Conservation (phyloP, 1,140 invertebrate genomes). For the Ostrea edulis region DNA sequence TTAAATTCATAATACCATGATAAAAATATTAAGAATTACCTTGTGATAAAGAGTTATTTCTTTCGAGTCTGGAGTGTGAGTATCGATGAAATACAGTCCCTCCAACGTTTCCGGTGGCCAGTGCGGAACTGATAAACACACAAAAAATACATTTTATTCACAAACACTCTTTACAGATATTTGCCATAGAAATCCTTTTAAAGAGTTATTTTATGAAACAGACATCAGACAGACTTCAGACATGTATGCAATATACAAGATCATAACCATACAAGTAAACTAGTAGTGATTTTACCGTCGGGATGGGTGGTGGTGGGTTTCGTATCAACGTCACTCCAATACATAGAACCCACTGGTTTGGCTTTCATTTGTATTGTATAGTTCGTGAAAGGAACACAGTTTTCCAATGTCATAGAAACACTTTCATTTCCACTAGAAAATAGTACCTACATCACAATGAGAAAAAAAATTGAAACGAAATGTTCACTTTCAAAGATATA, state of each 20-base stretch:
- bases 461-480: no score
- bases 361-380: background rate
- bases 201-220: background rate
- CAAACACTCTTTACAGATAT: background rate
- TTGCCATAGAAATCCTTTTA: background rate
- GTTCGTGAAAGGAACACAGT: slow-evolving; percentile 12
- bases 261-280: background rate
- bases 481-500: no score
- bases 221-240: background rate
- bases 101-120: background rate
- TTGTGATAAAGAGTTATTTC: background rate
- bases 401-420: background rate
- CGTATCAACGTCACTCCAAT: background rate
- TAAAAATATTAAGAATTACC: background rate
- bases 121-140: background rate
- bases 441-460: background rate
- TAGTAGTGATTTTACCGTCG: background rate
- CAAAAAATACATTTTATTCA: background rate
- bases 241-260: background rate
- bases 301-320: background rate
- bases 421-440: background rate
- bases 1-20: background rate
- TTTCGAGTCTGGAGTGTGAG: background rate
- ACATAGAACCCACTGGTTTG: background rate
- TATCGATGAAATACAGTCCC: background rate